Conservation (phyloP, 2,797 vertebrate species). For the Sebastes umbrosus region DNA sequence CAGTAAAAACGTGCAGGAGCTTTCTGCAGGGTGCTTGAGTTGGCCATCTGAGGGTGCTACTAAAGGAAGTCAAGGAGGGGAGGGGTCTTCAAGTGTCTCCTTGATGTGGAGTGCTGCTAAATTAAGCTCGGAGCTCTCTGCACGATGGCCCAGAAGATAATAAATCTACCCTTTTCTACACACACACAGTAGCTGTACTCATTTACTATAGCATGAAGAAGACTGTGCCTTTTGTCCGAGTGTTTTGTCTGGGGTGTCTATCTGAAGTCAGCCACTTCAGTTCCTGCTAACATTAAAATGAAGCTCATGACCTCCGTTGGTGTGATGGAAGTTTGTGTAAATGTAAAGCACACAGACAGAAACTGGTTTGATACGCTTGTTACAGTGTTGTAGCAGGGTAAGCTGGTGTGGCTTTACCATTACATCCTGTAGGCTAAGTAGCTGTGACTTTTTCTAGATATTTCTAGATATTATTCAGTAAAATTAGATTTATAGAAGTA, state of each 20-base stretch:
- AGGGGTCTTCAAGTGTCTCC: constrained; percentile 70
- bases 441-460: not conserved
- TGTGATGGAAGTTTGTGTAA: not conserved
- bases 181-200: constrained; percentile 15
- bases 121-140: constrained; percentile 62
- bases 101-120: constrained; percentile 77
- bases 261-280: constrained; percentile 8
- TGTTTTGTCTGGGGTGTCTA: not conserved
- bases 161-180: constrained; percentile 22
- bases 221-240: not conserved
- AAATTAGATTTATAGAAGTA: not conserved
- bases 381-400: not conserved
- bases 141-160: constrained; percentile 59
- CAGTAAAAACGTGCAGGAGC: constrained; percentile 1
- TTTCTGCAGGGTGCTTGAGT: constrained; percentile 31
- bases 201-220: not conserved
- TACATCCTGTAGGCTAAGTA: not conserved
- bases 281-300: not conserved
- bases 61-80: constrained; percentile 72
- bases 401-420: not conserved
- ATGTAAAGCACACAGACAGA: not conserved
- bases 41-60: constrained; percentile 44
- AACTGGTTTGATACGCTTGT: not conserved
- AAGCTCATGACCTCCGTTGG: not conserved
- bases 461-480: not conserved